phyloP scores from a whole-genome alignment of 2,888 invertebrate species.

The Drosophila paramelanica region DNA sequence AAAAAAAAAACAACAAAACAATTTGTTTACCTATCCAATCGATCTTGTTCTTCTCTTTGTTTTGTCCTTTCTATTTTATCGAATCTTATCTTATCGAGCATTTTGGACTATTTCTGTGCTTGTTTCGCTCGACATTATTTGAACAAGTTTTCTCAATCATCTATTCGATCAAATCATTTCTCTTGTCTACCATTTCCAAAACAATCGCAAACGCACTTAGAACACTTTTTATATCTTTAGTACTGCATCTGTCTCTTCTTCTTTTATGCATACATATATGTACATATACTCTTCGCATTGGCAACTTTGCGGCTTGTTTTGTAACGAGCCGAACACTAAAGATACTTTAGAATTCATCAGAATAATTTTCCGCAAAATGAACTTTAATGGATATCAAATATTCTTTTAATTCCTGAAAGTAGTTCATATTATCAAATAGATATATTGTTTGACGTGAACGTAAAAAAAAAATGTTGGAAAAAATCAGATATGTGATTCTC shows the following conservation, averaged over 20 bases:
- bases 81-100: conserved; percentile 43
- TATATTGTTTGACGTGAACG: too few species aligned
- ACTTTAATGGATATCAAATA: too few species aligned
- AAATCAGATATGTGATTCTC: too few species aligned
- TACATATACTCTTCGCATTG: too few species aligned
- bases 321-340: too few species aligned
- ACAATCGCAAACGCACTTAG: not conserved
- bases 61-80: not conserved
- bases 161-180: conserved; percentile 33
- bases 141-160: conserved; percentile 45
- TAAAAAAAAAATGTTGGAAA: too few species aligned
- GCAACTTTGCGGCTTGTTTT: too few species aligned
- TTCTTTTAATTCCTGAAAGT: too few species aligned
- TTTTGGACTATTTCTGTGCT: conserved; percentile 22
- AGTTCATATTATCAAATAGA: too few species aligned
- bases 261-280: not conserved
- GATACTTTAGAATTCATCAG: too few species aligned
- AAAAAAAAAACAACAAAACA: not conserved
- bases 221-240: not conserved
- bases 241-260: not conserved
- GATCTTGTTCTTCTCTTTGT: not conserved
- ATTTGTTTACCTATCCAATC: conserved; percentile 9
- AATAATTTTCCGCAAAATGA: too few species aligned
- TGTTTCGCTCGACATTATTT: conserved; percentile 2
- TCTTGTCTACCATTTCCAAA: not conserved